Evolutionary conservation across 2,888 invertebrate genomes (phyloP), one percentile per base, ranked within the genome.

Genomic region (Villa cingulata): DNA sequence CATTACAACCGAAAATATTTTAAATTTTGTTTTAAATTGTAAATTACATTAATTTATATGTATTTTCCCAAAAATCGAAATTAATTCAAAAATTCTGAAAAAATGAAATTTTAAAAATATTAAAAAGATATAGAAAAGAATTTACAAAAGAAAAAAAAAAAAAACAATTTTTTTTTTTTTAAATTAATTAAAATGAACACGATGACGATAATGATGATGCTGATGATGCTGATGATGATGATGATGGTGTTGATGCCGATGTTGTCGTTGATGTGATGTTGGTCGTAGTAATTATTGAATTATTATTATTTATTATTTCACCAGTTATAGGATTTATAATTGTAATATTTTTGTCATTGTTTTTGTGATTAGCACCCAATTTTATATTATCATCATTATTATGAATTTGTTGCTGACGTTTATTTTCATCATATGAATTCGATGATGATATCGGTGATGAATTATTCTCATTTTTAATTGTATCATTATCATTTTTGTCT

Each of bases 291-390:
- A 3, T 9, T 4, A 19, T 15, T 15, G 10, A 18, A 36, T 7
- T 14, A 36, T 16, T 18, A 7, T 37, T 23, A 29, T 29, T 47
- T 16, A 51, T 41, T 18, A 51, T 43, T 44, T 51, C 51, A 41
- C 51, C 51, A 38, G 46, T 46, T 41, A 41, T 43, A 41, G 44
- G 43, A 36, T 48, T 46, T 27, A 51, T 37, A 20, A 51, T 46
- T 20, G 37, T 38, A 20, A 36, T 41, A 14, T 42, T 2, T 29
- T 29, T 29, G 10, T 29, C 12, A 12, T 29, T 29, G 10, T 29
- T 27, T 4, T 27, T 27, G 27, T 27, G n/a, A 27, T 27, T 27
- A 27, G 27, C 27, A 27, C 27, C 2, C 27, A 27, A 9, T 27
- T 27, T 27, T 27, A 27, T 9, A 27, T n/a, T n/a, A n/a, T 27